Percentiles rank a stretch among this genome's conserved stretches.
These are phyloP conservation scores for Gymnoscopelus braueri DNA, from an alignment of 2,797 vertebrate genomes.

Conservation along the genomic window DNA sequence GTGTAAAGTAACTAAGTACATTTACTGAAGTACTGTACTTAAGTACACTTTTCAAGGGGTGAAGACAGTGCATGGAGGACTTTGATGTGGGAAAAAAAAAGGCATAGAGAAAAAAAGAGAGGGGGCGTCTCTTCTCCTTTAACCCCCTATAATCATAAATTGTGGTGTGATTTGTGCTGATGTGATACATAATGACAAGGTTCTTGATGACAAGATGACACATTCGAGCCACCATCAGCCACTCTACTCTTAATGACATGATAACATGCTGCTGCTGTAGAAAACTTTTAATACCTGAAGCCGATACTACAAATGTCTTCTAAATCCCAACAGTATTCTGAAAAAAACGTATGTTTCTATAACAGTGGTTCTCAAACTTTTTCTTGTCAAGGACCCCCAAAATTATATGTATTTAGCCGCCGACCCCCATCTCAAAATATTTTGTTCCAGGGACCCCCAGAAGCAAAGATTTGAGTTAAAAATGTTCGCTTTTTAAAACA, in stretches of 20 bases:
- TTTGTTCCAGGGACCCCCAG: too few species aligned
- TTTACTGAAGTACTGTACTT: too few species aligned
- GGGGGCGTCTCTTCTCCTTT: constrained; percentile 25
- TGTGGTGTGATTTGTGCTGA: constrained; percentile 35
- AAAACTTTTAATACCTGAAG: not conserved
- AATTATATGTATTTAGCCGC: too few species aligned
- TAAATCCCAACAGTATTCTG: too few species aligned
- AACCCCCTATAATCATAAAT: constrained; percentile 18
- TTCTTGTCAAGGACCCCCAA: too few species aligned
- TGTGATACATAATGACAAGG: constrained; percentile 11
- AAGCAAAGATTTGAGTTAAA: too few species aligned
- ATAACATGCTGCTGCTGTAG: not conserved
- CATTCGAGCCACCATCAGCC: constrained; percentile 8
- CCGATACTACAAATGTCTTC: too few species aligned
- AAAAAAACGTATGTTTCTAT: too few species aligned
- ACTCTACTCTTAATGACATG: not conserved
- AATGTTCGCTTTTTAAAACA: too few species aligned
- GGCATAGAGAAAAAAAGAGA: not conserved
- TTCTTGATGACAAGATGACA: not conserved
- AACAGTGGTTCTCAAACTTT: too few species aligned
- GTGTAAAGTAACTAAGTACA: too few species aligned
- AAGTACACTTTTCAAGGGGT: not conserved
- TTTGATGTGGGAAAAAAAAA: constrained; percentile 7
- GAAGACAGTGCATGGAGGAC: constrained; percentile 28
- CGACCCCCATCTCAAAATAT: too few species aligned